Base-by-base conservation (phyloP, 2,888 invertebrate genomes). In the Synanthedon andrenaeformis region DNA sequence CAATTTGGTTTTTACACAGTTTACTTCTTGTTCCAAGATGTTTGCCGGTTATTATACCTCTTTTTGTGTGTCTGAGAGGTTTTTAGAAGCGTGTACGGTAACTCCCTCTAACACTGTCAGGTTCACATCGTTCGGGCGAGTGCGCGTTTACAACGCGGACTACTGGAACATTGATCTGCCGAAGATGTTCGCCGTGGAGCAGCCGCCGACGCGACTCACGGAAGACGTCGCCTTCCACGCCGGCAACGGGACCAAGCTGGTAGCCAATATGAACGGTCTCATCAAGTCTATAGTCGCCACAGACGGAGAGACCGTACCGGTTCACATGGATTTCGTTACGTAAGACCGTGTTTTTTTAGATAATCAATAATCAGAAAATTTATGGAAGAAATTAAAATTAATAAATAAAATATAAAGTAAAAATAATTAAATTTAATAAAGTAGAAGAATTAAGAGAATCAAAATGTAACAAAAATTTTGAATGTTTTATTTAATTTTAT, bases 311-410 rank as follows among this genome's bases (percentile, higher is more conserved):
- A 75, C 79, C 12, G 66, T 71, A 17, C 84, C 94, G 0, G 89
- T 94, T 0, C 93, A 94, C 67, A 88, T 96, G 68, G 93, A 94
- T 72, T 96, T 94, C 79, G 91, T 93, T 0, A 92, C 91, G 89
- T 93, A 88, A 89, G 90, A 89, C n/a, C 11, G 42, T 23, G 1
- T 17, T 49, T 49, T 49, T 13, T 28, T 28, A 28, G 2, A 5
- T 1, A 23, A 23, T 4, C 23, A 23, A 23, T 4, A 19, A 19
- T n/a, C 23, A 23, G 23, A 23, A 23, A 23, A 4, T 23, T 23
- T 23, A 1, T 4, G 23, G 23, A 23, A 23, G 23, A 23, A 23
- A 17, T 17, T 17, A 17, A 17, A 17, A 17, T 17, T 1, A 17
- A 17, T 17, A 17, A 17, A 23, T 23, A 23, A 4, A 23, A 49